Evolutionary conservation across 1,140 invertebrate species (phyloP), one percentile per base, ranked within the genome.

Genomic region (Aphaenogaster ashmeadi): DNA sequence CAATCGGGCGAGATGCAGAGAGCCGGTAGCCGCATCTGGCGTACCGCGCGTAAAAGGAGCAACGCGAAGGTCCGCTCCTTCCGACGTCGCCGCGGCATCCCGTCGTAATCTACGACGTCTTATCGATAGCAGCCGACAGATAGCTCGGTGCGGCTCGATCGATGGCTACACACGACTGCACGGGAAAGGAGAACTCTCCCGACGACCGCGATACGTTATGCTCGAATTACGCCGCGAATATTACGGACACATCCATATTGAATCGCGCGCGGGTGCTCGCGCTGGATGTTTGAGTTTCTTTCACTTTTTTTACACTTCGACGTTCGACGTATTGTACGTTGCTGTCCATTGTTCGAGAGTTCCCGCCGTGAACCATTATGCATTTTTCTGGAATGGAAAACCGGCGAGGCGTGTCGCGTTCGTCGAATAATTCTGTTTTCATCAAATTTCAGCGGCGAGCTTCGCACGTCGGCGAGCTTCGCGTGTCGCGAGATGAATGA

Each of bases 291-390:
- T 18, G 80, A 83, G 41, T 84, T 75, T 84, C 69, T 74, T 75
- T 58, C 54, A 72, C 69, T 74, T 84, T 84, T 74, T 84, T 74
- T 74, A 47, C 27, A 50, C 71, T 15, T 56, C 54, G 15, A 78
- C 74, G 52, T 84, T 84, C 80, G 69, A 74, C 80, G 80, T 47
- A 75, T 58, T 58, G 41, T 84, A 71, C 33, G 27, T 27, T 21
- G 80, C 27, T 50, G 80, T 84, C 69, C 41, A 84, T 84, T 84
- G 80, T 84, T 60, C 80, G 80, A 60, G 56, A 74, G 80, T 60
- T 83, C 66, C 79, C 80, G 80, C 67, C 67, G 54, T 69, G 80
- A 21, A 56, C 69, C n/a, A 62, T 75, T 74, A 74, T 83, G 67
- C 69, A 50, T 83, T 83, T 60, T 74, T 74, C 33, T 38, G 21